Conservation (phyloP, 2,888 invertebrate genomes). For the Pristionchus maxplancki region DNA sequence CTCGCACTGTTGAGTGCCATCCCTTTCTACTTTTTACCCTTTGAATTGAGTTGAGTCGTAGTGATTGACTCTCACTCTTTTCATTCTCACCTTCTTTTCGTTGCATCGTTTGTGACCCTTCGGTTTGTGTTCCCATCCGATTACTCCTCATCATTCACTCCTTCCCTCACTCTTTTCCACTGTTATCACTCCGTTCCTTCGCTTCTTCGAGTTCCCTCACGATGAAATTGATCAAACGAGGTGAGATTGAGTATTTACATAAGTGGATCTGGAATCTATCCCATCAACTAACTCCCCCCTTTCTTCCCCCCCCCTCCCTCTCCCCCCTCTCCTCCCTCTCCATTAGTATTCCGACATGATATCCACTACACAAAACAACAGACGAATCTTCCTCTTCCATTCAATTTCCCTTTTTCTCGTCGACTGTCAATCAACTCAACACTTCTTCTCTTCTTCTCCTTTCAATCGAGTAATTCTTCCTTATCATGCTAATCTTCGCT, state of each 20-base stretch:
- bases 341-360: conserved; percentile 35
- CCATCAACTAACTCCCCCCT: background rate
- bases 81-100: conserved; percentile 19
- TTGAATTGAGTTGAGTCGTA: background rate
- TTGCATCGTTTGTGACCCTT: conserved; percentile 12
- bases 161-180: background rate
- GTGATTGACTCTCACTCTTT: conserved; percentile 21
- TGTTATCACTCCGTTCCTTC: conserved; percentile 24
- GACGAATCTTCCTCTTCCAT: conserved; percentile 18
- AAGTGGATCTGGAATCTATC: conserved; percentile 16
- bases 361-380: conserved; percentile 27
- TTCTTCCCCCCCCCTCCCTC: background rate
- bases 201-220: background rate
- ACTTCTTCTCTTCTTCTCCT: background rate
- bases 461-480: conserved; percentile 1
- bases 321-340: background rate
- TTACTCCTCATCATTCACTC: conserved; percentile 27
- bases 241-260: conserved; percentile 12
- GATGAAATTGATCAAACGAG: conserved; percentile 35
- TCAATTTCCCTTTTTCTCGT: background rate
- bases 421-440: background rate
- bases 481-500: background rate
- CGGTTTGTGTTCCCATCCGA: conserved; percentile 13
- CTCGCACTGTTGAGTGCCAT: background rate
- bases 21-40: conserved; percentile 28